These are phyloP conservation scores for Eretmocerus hayati DNA, from an alignment of 2,888 invertebrate genomes.

Conservation along the genomic window DNA sequence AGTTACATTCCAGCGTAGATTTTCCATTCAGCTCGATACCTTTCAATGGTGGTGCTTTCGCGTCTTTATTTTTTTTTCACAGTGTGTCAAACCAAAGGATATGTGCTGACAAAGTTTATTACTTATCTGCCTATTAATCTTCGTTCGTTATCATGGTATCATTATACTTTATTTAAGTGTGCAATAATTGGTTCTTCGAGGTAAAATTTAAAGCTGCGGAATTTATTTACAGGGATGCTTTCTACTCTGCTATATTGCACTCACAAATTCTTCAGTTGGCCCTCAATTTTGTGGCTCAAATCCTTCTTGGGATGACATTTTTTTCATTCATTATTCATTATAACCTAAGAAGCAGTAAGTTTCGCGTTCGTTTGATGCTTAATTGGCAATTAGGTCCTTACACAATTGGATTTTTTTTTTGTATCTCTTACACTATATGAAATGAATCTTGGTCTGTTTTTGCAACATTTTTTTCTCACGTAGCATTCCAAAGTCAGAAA, in stretches of 20 bases:
- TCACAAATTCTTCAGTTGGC: background rate
- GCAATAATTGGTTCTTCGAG: conserved; percentile 6
- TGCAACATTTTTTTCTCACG: conserved; percentile 15
- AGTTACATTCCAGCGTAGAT: no score
- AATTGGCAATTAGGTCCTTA: conserved; percentile 14
- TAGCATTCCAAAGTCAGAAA: conserved; percentile 7
- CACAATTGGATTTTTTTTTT: conserved; percentile 1
- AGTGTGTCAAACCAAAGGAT: conserved; percentile 29
- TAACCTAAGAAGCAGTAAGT: conserved; percentile 14
- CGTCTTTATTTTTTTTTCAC: conserved; percentile 20
- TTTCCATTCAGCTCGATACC: conserved; percentile 21
- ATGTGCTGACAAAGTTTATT: conserved; percentile 27
- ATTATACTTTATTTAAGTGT: conserved; percentile 12
- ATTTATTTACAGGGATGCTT: background rate
- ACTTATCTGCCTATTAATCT: conserved; percentile 9
- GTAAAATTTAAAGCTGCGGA: conserved; percentile 1
- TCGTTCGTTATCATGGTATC: conserved; percentile 9
- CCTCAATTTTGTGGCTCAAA: no score
- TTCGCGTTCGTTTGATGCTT: conserved; percentile 28
- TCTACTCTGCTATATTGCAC: no score
- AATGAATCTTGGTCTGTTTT: conserved; percentile 20
- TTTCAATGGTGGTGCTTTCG: background rate
- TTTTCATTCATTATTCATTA: no score
- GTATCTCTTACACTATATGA: conserved; percentile 22
- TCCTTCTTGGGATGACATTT: conserved; percentile 6